Conservation (phyloP, 2,888 invertebrate genomes). For the Therioaphis trifolii region DNA sequence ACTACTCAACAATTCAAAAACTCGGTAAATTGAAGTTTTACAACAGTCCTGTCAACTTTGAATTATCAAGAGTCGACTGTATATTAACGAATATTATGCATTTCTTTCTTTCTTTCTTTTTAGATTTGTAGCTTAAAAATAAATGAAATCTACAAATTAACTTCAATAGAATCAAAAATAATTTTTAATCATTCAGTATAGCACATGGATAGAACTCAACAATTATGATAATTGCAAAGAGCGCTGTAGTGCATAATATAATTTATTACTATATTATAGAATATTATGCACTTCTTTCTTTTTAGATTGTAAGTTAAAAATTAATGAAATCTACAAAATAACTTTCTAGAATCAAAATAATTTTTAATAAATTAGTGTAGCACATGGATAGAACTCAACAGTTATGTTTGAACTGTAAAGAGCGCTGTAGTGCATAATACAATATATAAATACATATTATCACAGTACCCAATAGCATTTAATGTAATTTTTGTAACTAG, state of each 20-base stretch:
- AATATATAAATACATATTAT: no score
- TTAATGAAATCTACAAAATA: background rate
- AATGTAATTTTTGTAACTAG: background rate
- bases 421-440: conserved; percentile 22
- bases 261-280: background rate
- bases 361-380: conserved; percentile 5
- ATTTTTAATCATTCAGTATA: background rate
- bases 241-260: conserved; percentile 29
- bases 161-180: background rate
- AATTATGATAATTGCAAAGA: conserved; percentile 6
- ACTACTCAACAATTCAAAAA: no score
- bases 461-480: background rate
- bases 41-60: no score
- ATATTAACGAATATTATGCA: no score
- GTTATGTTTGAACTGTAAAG: background rate
- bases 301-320: background rate
- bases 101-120: no score
- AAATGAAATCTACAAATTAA: background rate
- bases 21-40: no score
- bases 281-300: no score
- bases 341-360: background rate
- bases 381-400: conserved; percentile 25
- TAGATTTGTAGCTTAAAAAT: conserved; percentile 3
- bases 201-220: conserved; percentile 44
- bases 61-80: no score